Evolutionary conservation across 2,888 invertebrate genomes (phyloP), one percentile per base, ranked within the genome.

Genomic region (Nasonia oneida): DNA sequence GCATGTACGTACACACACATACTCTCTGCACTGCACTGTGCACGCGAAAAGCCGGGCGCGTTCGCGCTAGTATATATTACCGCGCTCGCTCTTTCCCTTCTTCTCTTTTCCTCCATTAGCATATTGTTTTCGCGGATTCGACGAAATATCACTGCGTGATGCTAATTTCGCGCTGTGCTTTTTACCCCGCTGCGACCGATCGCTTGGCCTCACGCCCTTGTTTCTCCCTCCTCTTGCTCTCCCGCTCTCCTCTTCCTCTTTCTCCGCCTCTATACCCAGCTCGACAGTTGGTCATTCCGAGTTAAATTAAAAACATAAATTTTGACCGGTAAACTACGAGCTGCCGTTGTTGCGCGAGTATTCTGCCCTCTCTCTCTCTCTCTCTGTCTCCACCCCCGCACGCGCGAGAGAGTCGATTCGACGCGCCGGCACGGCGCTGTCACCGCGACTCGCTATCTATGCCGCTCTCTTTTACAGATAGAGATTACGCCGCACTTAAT

Each of bases 251-350:
- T 80, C 77, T 79, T 83, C 74, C 71, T 29, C 82, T 80, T 81
- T 79, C 33, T 64, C 81, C 33, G 50, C 64, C 57, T 76, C 39
- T 73, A 47, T 47, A 23, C 73, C 73, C 84, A 87, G 87, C 91
- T 88, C 90, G 92, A 92, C 92, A 90, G 91, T 92, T 92, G 92
- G 91, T 93, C 91, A 92, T 92, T 91, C 91, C 90, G 91, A 91
- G 92, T 91, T 91, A 92, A 93, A 93, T 93, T 93, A 93, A 93
- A 93, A 92, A 92, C 92, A 92, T 92, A 92, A 93, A 93, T 93
- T 93, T 91, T 88, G 88, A 88, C 84, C 88, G 87, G 88, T 83
- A 89, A 87, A 88, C 88, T 88, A 88, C 87, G 87, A 88, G 86
- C 86, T 76, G 76, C 85, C 83, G 87, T 84, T 85, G 76, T 33